Conservation (phyloP, 2,888 invertebrate genomes). For the Eustalomyia histrio region DNA sequence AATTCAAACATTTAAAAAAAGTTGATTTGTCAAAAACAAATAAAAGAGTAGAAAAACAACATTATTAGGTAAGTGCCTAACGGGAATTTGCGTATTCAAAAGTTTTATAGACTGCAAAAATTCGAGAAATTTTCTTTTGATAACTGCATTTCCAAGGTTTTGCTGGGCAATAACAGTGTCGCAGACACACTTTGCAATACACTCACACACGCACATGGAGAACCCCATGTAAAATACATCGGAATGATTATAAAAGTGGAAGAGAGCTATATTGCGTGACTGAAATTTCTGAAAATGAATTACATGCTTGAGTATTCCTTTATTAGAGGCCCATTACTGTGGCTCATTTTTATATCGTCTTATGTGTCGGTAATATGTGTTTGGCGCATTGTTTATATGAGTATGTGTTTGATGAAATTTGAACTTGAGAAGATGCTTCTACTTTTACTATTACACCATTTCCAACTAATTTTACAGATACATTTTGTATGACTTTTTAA, state of each 20-base stretch:
- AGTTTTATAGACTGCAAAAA: too few relatives aligned
- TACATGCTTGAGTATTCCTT: conserved; percentile 57
- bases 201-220: not conserved
- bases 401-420: conserved; percentile 21
- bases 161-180: conserved; percentile 11
- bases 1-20: too few relatives aligned
- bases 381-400: conserved; percentile 10
- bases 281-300: conserved; percentile 63
- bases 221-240: conserved; percentile 35
- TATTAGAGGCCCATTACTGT: conserved; percentile 53
- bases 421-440: conserved; percentile 27
- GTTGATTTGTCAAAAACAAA: too few relatives aligned
- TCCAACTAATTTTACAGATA: not conserved
- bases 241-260: conserved; percentile 33
- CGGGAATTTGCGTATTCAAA: too few relatives aligned
- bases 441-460: not conserved
- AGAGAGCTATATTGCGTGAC: conserved; percentile 61
- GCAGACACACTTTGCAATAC: conserved; percentile 3
- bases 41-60: too few relatives aligned
- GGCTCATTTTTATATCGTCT: conserved; percentile 19
- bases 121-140: too few relatives aligned
- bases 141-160: too few relatives aligned
- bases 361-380: conserved; percentile 30
- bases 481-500: too few relatives aligned
- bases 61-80: too few relatives aligned